Base-by-base conservation (phyloP, 2,888 invertebrate species). In the Rhagium mordax region DNA sequence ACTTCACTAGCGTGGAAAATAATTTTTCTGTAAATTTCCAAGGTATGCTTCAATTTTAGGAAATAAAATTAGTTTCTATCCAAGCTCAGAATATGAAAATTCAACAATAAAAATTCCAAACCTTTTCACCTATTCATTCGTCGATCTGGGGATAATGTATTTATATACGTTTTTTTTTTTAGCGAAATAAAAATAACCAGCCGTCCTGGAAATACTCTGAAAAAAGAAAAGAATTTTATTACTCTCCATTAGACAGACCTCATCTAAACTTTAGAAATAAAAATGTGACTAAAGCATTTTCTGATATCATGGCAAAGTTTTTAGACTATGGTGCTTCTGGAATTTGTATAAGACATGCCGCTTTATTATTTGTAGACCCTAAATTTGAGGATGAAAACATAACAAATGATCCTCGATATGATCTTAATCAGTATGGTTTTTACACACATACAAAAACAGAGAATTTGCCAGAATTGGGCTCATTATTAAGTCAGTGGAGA, bases 251-350 rank as follows among this genome's bases (percentile, higher is more conserved):
- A 81, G 90, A 90, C 0, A 91, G 92, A 82, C 94, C 97, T 0
- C 96, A 97, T 85, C 90, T 98, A 3, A 96, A 97, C 88, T 95
- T 94, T 89, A 89, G 92, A 72, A 94, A 95, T 83, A 87, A 90
- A 0, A 84, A 86, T 0, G 94, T 96, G 0, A 89, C 93, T 2
- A 84, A 89, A 0, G 91, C 92, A 84, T 93, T 96, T 78, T 89
- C 93, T 81, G 88, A 89, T 0, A 93, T 94, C 0, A 85, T 98
- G 0, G 87, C 88, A 48, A 91, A 91, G 78, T 95, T 97, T 92
- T 84, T 97, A 76, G 88, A 91, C 3, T 89, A 92, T 2, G 98
- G 97, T 0, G 93, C 96, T 0, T 92, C 91, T 77, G 98, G 98
- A 3, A 92, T 98, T 82, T 92, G 96, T 83, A 86, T 96, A 20